Percentiles rank a stretch among this genome's conserved stretches.
Evolutionary conservation across 2,113 vertebrate genomes (phyloP).

Genomic region (pig (Sus scrofa)): DNA sequence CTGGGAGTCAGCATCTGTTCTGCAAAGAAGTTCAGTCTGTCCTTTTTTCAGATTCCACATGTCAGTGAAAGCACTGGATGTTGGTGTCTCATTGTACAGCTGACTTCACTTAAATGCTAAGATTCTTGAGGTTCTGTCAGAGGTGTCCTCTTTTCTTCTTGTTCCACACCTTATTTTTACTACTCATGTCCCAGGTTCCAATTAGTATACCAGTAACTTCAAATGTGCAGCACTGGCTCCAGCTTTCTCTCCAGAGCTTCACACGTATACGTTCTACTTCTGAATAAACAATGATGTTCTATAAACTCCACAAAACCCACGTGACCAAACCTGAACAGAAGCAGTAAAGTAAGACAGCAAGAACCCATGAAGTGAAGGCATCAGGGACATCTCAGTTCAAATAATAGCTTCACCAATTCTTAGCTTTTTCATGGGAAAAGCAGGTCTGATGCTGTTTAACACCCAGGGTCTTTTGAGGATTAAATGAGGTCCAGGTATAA

Average conservation of each 20-base stretch:
- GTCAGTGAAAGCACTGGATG: too few species aligned
- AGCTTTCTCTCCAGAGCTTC: not conserved
- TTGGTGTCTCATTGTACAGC: too few species aligned
- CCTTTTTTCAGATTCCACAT: too few species aligned
- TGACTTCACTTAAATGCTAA: too few species aligned
- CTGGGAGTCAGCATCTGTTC: too few species aligned
- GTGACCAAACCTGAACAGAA: not conserved
- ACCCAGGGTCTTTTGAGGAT: not conserved
- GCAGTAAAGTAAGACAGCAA: not conserved
- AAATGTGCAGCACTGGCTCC: not conserved
- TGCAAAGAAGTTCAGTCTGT: too few species aligned
- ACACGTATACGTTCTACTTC: not conserved
- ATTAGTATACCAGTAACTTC: not conserved
- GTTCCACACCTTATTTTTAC: not conserved
- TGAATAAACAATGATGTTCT: not conserved
- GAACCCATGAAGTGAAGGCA: not conserved
- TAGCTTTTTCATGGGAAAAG: not conserved
- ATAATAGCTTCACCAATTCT: not conserved
- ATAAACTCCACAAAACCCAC: not conserved
- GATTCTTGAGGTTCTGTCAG: not conserved
- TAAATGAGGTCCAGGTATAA: not conserved
- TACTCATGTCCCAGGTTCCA: not conserved
- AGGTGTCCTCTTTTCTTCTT: not conserved
- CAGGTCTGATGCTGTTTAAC: not conserved
- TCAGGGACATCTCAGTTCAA: not conserved